phyloP scores from a whole-genome alignment of 64 coral and sea anemone species.

The Actinia tenebrosa region DNA sequence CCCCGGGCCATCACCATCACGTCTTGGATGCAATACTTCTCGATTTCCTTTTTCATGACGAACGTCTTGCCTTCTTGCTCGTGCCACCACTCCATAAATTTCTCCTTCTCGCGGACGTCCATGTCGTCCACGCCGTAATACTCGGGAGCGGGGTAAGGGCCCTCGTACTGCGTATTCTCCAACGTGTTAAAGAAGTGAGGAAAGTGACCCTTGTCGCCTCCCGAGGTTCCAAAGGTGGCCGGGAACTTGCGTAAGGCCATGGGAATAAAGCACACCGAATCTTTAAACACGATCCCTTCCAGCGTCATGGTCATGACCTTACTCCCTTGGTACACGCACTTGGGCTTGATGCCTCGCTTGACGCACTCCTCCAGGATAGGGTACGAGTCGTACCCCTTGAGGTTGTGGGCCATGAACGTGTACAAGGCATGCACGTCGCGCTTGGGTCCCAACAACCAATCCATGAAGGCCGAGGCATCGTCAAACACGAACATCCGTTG shows the following conservation, averaged over 20 bases:
- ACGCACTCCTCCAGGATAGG: not conserved
- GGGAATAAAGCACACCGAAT: slow-evolving; percentile 26
- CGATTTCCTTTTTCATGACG: not conserved
- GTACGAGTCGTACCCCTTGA: not conserved
- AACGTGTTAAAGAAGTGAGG: slow-evolving; percentile 48
- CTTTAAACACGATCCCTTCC: slow-evolving; percentile 7
- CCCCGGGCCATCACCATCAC: not conserved
- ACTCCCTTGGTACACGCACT: not conserved
- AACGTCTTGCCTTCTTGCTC: not conserved
- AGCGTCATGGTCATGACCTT: not conserved
- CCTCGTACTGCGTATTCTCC: not conserved
- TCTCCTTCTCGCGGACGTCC: not conserved
- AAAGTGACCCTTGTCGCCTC: slow-evolving; percentile 34
- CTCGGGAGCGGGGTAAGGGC: not conserved
- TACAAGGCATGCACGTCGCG: too few species aligned
- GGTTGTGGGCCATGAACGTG: not conserved
- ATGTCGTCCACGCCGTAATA: slow-evolving; percentile 16
- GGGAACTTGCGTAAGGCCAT: not conserved
- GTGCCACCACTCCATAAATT: not conserved
- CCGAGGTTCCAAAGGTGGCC: not conserved
- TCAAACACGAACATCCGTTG: not conserved
- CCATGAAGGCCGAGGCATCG: not conserved
- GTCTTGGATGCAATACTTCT: slow-evolving; percentile 7
- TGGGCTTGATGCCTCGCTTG: not conserved
- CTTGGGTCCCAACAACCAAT: not conserved